A percentile compares a stretch with the other conserved stretches of the same genome.
phyloP scores from a whole-genome alignment of 2,797 vertebrate species.

The Rhynchonycteris naso region DNA sequence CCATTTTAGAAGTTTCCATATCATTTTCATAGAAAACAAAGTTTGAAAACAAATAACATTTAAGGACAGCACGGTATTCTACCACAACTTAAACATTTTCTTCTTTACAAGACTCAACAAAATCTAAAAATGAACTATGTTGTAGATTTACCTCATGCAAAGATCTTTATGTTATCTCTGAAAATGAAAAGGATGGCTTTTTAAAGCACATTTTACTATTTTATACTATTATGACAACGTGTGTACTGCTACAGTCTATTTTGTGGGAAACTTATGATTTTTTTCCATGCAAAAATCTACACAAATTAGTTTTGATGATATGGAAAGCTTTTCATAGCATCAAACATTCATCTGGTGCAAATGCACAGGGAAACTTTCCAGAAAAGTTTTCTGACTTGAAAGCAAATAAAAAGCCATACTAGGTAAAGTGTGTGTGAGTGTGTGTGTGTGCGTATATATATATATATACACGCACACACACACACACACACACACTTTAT shows the following conservation, averaged over 20 bases:
- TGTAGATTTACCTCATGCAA: slow-evolving; percentile 97
- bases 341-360: slow-evolving; percentile 93
- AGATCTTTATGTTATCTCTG: slow-evolving; percentile 93
- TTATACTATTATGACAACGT: slow-evolving; percentile 92
- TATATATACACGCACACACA: too few relatives aligned
- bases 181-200: slow-evolving; percentile 92
- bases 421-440: too few relatives aligned
- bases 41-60: slow-evolving; percentile 95
- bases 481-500: too few relatives aligned
- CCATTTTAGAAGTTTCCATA: slow-evolving; percentile 93
- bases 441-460: too few relatives aligned
- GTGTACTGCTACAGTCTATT: slow-evolving; percentile 92
- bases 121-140: slow-evolving; percentile 98
- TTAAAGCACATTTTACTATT: slow-evolving; percentile 90
- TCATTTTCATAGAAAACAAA: slow-evolving; percentile 95
- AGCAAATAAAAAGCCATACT: slow-evolving; percentile 94
- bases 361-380: slow-evolving; percentile 93
- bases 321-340: slow-evolving; percentile 94
- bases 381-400: slow-evolving; percentile 93
- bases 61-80: slow-evolving; percentile 96
- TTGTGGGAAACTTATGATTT: slow-evolving; percentile 87
- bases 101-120: slow-evolving; percentile 93
- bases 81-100: slow-evolving; percentile 93
- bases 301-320: slow-evolving; percentile 92
- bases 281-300: slow-evolving; percentile 91